Conservation (phyloP, 2,888 invertebrate species). For the Andrena flavipes region DNA sequence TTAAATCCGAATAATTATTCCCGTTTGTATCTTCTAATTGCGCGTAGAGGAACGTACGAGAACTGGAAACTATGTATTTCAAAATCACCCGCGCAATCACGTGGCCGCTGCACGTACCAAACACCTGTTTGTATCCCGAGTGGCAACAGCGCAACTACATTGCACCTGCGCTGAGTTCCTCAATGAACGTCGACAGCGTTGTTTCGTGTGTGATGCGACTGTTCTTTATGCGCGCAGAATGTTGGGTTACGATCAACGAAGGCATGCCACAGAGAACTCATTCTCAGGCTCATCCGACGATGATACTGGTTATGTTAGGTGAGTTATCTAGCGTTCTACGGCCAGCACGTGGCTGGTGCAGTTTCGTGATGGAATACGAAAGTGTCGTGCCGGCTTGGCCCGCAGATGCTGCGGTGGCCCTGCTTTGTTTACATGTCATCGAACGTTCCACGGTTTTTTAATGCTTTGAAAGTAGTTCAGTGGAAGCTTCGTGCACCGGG, state of each 20-base stretch:
- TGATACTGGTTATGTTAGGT: slow-evolving; percentile 54
- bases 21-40: no score
- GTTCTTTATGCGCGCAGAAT: slow-evolving; percentile 30
- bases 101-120: slow-evolving; percentile 10
- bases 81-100: slow-evolving; percentile 38
- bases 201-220: slow-evolving; percentile 14
- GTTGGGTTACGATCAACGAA: slow-evolving; percentile 38
- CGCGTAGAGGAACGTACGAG: background rate
- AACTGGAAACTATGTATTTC: background rate
- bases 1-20: no score
- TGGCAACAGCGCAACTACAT: slow-evolving; percentile 49
- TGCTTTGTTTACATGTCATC: slow-evolving; percentile 63
- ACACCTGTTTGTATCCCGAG: slow-evolving; percentile 41
- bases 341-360: slow-evolving; percentile 33
- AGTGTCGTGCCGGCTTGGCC: slow-evolving; percentile 28
- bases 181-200: slow-evolving; percentile 38
- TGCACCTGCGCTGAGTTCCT: slow-evolving; percentile 48
- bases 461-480: background rate
- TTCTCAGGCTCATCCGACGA: slow-evolving; percentile 61
- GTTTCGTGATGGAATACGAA: background rate
- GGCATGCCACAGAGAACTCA: slow-evolving; percentile 16
- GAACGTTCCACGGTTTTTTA: slow-evolving; percentile 23
- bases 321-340: slow-evolving; percentile 8
- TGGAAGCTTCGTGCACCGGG: background rate
- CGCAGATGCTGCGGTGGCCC: background rate